Evolutionary conservation across 53 echinoderm and acorn worm species (phyloP).

Genomic region (Echinometra lucunter): DNA sequence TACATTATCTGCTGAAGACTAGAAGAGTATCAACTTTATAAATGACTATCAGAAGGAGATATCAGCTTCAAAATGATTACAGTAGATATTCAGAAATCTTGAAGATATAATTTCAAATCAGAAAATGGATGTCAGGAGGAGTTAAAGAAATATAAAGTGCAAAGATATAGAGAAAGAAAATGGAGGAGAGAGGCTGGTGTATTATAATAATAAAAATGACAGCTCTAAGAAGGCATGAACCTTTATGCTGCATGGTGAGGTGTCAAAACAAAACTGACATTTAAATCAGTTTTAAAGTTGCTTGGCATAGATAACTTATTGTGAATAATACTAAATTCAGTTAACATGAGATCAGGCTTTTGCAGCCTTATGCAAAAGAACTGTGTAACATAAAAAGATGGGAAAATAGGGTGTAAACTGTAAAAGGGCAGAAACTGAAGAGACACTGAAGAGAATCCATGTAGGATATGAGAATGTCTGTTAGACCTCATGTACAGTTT

Average conservation of each 20-base stretch:
- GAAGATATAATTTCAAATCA: background rate
- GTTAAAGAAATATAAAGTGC: background rate
- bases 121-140: background rate
- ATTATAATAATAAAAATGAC: background rate
- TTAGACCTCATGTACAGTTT: too few species aligned
- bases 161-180: background rate
- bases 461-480: too few species aligned
- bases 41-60: background rate
- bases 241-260: background rate
- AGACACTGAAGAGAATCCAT: background rate
- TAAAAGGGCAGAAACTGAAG: background rate
- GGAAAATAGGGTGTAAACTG: background rate
- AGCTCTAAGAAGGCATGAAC: background rate
- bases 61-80: too few species aligned
- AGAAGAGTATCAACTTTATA: background rate
- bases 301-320: background rate
- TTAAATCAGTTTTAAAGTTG: background rate
- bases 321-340: background rate
- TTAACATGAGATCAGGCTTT: background rate
- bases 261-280: background rate
- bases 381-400: background rate
- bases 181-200: background rate
- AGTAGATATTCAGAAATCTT: background rate
- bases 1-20: background rate
- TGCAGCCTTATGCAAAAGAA: background rate